These are phyloP conservation scores for Thunnus albacares DNA, from an alignment of 2,797 vertebrate species.

Conservation along the genomic window DNA sequence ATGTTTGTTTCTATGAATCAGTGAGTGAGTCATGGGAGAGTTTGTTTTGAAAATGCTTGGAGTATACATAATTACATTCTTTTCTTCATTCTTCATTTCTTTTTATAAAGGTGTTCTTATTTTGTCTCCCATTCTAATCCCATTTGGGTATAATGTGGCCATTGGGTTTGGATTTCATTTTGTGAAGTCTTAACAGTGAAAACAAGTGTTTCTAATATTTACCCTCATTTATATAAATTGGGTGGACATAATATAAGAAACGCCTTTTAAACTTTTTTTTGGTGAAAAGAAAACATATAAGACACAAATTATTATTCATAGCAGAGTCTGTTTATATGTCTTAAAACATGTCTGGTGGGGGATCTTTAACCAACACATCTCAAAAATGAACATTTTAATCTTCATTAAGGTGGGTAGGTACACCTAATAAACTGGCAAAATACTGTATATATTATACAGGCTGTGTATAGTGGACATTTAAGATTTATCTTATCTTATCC, in stretches of 20 bases:
- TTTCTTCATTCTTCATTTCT: neutral
- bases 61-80: constrained; percentile 1
- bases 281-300: no score
- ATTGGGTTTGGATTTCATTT: no score
- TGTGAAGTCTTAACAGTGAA: no score
- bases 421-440: neutral
- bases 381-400: neutral
- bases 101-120: neutral
- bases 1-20: constrained; percentile 47
- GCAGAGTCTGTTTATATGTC: no score
- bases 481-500: no score
- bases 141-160: neutral
- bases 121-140: neutral
- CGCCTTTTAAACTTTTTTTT: no score
- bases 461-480: no score
- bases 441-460: no score
- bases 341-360: no score
- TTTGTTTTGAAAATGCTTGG: constrained; percentile 18
- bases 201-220: constrained; percentile 1
- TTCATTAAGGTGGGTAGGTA: neutral
- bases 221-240: neutral
- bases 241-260: neutral
- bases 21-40: neutral
- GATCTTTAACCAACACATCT: no score
- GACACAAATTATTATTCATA: no score